Evolutionary conservation across 2,113 vertebrate species (phyloP), one percentile per base, ranked within the genome.

Genomic region (Eurypyga helias): DNA sequence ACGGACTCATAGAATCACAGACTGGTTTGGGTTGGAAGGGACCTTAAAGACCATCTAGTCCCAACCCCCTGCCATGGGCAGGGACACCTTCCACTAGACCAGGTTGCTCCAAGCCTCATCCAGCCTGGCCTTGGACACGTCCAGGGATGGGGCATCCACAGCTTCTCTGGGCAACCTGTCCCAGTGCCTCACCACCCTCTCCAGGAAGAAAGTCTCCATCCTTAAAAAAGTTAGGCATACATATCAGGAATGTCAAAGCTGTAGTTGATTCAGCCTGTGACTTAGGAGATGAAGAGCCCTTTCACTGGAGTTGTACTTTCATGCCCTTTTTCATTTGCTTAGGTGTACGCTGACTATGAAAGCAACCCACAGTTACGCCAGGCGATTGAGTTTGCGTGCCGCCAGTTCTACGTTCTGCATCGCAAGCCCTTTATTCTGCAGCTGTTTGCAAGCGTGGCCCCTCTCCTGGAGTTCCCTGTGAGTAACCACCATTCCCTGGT

Each of bases 391-490:
- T 99, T 99, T 77, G 99, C 99, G 6, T 99, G 99, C 93, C 98
- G 99, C 28, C 99, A 99, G 98, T 99, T 99, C 98, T 99, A 99
- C n/a, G 93, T 99, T 82, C 98, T 99, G 55, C 99, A 99, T 93
- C 98, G 99, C 51, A 99, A 99, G 89, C 99, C 99, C 13, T 99
- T 99, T 48, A 94, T 99, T 87, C 98, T 99, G 90, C 99, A 99
- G 95, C 98, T 99, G 36, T 99, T 99, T 86, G 99, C 99, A 28
- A 99, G 99, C 3, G 99, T 99, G 88, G 99, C 99, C 19, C 99
- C 99, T 13, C 98, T 99, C 76, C 97, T 99, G 51, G 99, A 99
- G 87, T 99, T 99, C 96, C 99, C 99, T 7, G 99, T 99, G 96
- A 99, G 99, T 97, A 55, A 71, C 17, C 81, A 9, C 15, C 17